Evolutionary conservation across 2,113 vertebrate genomes (phyloP).

Genomic region (Eulemur macaco): DNA sequence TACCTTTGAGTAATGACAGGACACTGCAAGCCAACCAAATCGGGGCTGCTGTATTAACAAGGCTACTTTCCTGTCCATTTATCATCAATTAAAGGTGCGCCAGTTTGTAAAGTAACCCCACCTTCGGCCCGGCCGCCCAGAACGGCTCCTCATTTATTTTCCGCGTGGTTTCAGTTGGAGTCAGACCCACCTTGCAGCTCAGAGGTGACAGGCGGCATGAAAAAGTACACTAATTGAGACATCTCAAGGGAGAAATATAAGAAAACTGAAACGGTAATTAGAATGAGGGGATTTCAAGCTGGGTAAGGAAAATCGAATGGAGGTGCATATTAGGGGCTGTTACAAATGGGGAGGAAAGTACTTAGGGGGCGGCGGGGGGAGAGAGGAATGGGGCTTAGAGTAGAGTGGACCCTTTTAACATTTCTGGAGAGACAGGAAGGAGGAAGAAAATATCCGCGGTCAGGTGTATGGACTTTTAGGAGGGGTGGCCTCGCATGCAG

Average conservation of each 20-base stretch:
- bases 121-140: slow-evolving; percentile 84
- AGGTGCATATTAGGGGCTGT: slow-evolving; percentile 80
- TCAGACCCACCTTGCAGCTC: slow-evolving; percentile 86
- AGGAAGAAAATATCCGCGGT: not conserved
- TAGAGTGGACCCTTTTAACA: not conserved
- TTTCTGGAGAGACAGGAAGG: not conserved
- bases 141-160: slow-evolving; percentile 89
- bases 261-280: slow-evolving; percentile 88
- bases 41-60: slow-evolving; percentile 85
- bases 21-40: slow-evolving; percentile 78
- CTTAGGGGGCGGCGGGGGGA: slow-evolving; percentile 19
- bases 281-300: slow-evolving; percentile 85
- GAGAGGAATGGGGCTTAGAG: slow-evolving; percentile 76
- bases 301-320: slow-evolving; percentile 84
- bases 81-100: slow-evolving; percentile 90
- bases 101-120: slow-evolving; percentile 86
- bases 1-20: slow-evolving; percentile 87
- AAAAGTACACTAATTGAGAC: slow-evolving; percentile 89
- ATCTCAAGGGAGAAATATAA: slow-evolving; percentile 85
- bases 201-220: slow-evolving; percentile 86
- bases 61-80: slow-evolving; percentile 87
- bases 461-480: not conserved
- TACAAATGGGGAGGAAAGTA: slow-evolving; percentile 77
- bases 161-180: slow-evolving; percentile 84
- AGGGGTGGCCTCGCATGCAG: fast-evolving